Conservation (phyloP, 2,113 vertebrate genomes). For the Amia ocellicauda region DNA sequence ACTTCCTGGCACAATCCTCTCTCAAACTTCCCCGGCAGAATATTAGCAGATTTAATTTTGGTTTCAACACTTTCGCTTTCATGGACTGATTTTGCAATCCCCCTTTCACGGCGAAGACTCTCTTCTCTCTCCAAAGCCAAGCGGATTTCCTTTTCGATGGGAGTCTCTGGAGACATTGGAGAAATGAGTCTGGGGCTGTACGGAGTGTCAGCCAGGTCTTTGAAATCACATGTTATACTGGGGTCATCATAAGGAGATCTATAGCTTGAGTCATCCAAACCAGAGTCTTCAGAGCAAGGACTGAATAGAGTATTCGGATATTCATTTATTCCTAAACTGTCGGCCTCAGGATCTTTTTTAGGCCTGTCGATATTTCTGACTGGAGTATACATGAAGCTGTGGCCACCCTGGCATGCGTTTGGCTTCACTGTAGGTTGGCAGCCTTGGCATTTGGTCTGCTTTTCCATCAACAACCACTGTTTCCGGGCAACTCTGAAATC, state of each 20-base stretch:
- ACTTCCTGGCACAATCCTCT: constrained; percentile 41
- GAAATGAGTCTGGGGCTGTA: background rate
- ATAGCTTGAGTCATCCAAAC: constrained; percentile 64
- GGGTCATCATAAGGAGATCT: constrained; percentile 61
- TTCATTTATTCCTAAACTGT: constrained; percentile 53
- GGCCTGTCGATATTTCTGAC: constrained; percentile 63
- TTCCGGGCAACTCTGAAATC: constrained; percentile 68
- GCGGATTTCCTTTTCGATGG: constrained; percentile 65
- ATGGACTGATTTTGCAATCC: constrained; percentile 52
- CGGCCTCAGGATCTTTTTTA: constrained; percentile 50
- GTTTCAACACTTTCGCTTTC: constrained; percentile 57
- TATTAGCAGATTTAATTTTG: constrained; percentile 36
- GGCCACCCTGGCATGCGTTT: constrained; percentile 52
- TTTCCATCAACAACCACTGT: constrained; percentile 71
- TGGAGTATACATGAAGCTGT: constrained; percentile 70
- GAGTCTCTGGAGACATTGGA: constrained; percentile 48
- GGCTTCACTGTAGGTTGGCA: constrained; percentile 46
- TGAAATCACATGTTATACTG: background rate
- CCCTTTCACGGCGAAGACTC: constrained; percentile 52
- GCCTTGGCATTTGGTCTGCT: constrained; percentile 60
- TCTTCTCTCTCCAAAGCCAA: constrained; percentile 60
- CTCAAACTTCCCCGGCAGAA: constrained; percentile 38
- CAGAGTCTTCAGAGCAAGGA: constrained; percentile 69
- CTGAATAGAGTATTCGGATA: constrained; percentile 63
- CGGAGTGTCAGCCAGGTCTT: too few species aligned